Evolutionary conservation across 2,888 invertebrate species (phyloP), one percentile per base, ranked within the genome.

Genomic region (Drosophila austrosaltans): DNA sequence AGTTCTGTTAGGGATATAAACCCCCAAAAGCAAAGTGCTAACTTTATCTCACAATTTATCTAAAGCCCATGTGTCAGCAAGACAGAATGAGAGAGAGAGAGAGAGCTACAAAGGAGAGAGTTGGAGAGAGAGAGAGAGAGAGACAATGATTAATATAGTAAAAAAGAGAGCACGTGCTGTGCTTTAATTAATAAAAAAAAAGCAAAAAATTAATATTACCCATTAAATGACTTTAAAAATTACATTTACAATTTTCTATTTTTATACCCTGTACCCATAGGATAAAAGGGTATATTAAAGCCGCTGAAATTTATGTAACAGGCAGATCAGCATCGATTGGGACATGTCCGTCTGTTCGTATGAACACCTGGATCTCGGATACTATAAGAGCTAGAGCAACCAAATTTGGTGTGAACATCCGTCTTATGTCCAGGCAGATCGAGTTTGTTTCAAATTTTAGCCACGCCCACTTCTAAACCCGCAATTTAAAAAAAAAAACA

Each of bases 11-110:
- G 48, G 48, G 40, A 40, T 30, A 28, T 42, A 22, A n/a, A 39
- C 36, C 53, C 57, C 44, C 16, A 16, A 16, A 48, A 16, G 72
- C 53, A 16, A 68, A 73, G 79, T 78, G 81, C 74, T 77, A 79
- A 74, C 75, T 75, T 87, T 84, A 83, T 87, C 82, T 83, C 44
- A 30, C 63, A 32, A 57, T 74, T 87, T 84, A 83, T 83, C 83
- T 87, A 60, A 65, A 64, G 69, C 39, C 25, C 40, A 36, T 48
- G n/a, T 56, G n/a, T 56, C 25, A 25, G 69, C 76, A 67, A 72
- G 81, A 78, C 65, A 76, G 70, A 54, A 58, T 40, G 70, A 30
- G 22, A 20, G 40, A 56, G 25, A 7, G 8, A 20, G 40, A 56
- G 25, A 8, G 8, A 36, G n/a, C 4, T n/a, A 12, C 30, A 30